A percentile compares a stretch with the other conserved stretches of the same genome.
Evolutionary conservation across 1,140 invertebrate species (phyloP).

Genomic region (Plodia interpunctella): DNA sequence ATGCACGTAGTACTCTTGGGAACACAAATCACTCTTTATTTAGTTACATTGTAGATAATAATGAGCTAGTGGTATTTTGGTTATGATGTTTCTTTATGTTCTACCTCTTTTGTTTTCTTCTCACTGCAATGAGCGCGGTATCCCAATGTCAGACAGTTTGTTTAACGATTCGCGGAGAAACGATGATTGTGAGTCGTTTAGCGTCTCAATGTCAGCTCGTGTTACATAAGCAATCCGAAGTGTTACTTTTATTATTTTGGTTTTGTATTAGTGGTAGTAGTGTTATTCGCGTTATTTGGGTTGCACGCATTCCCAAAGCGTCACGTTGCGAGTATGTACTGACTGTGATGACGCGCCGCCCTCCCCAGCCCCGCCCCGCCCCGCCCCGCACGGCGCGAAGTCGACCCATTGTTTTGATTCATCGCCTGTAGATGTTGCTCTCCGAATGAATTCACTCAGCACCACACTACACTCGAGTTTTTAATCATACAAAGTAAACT

Average conservation of each 20-base stretch:
- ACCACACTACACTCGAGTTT: background rate
- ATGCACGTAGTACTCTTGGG: slow-evolving; percentile 55
- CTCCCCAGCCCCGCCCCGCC: slow-evolving; percentile 27
- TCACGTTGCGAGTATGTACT: background rate
- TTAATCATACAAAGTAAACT: background rate
- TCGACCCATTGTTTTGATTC: slow-evolving; percentile 64
- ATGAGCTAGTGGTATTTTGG: slow-evolving; percentile 35
- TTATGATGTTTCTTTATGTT: slow-evolving; percentile 23
- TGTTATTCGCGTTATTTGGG: background rate
- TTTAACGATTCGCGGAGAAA: slow-evolving; percentile 29
- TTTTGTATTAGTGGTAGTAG: background rate
- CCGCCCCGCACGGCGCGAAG: slow-evolving; percentile 56
- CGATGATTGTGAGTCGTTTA: slow-evolving; percentile 13
- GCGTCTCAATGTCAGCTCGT: slow-evolving; percentile 28
- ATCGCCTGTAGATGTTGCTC: slow-evolving; percentile 15
- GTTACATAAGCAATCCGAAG: slow-evolving; percentile 15
- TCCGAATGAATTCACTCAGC: background rate
- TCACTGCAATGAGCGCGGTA: slow-evolving; percentile 30
- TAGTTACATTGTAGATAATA: slow-evolving; percentile 46
- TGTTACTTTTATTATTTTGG: background rate
- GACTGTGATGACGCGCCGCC: background rate
- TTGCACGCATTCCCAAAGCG: background rate
- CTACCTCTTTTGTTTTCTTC: slow-evolving; percentile 24
- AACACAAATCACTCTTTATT: slow-evolving; percentile 43
- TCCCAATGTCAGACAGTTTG: slow-evolving; percentile 42